These are phyloP conservation scores for Trypoxylon attenuatum DNA, from an alignment of 2,888 invertebrate species.

Conservation along the genomic window DNA sequence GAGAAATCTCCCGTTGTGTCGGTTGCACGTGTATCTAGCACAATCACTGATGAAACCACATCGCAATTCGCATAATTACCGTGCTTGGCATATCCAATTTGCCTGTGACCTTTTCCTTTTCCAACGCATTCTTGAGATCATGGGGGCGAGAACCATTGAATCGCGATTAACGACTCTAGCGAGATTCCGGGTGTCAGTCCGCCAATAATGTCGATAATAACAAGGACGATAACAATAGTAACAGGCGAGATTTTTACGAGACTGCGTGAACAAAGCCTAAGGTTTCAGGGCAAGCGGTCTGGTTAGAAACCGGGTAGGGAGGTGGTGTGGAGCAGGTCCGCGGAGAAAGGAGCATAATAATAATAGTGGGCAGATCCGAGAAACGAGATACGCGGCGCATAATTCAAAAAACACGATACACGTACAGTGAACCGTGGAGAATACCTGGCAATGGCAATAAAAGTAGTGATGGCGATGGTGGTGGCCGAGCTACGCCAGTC, in stretches of 20 bases:
- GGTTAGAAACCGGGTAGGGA: constrained; percentile 45
- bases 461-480: no score
- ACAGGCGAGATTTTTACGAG: constrained; percentile 49
- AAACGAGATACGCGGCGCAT: constrained; percentile 39
- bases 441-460: constrained; percentile 25
- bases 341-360: constrained; percentile 39
- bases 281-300: constrained; percentile 26
- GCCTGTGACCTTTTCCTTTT: no score
- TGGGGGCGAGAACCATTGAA: no score
- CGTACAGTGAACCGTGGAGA: constrained; percentile 15
- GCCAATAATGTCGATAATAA: constrained; percentile 53
- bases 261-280: constrained; percentile 47
- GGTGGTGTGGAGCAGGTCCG: constrained; percentile 14
- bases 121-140: no score
- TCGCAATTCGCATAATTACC: no score
- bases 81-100: no score
- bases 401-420: constrained; percentile 49
- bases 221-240: constrained; percentile 51
- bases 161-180: constrained; percentile 23
- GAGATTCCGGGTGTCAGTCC: constrained; percentile 30
- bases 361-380: constrained; percentile 37
- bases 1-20: constrained; percentile 37
- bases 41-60: constrained; percentile 15
- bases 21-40: constrained; percentile 10
- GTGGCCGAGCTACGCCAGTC: constrained; percentile 32